Evolutionary conservation across 2,888 invertebrate species (phyloP), one percentile per base, ranked within the genome.

Genomic region (Drosophila pullipes): DNA sequence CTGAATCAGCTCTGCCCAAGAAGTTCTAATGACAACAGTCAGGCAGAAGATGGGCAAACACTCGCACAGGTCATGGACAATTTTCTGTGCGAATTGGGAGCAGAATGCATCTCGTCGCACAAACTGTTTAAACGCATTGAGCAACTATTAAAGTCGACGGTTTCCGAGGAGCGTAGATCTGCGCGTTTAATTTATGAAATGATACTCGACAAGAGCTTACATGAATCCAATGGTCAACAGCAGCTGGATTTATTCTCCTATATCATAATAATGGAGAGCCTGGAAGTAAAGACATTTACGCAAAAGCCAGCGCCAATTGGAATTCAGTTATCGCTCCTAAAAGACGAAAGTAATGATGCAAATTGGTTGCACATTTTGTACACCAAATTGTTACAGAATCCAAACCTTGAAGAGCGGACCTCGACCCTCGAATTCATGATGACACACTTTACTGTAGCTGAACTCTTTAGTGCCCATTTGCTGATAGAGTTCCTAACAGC

Each of bases 211-310:
- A 13, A 13, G 6, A 53, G 33, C n/a, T 53, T 31, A 13, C n/a
- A 3, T 33, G 6, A 33, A 31, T 6, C 31, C 10, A n/a, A 53
- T 3, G 13, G 10, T n/a, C 13, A 35, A 16, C 3, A n/a, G 4
- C 30, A 41, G 18, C 13, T 67, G 35, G 53, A 66, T 28, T 64
- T 66, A 1, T 52, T 53, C 28, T 13, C 52, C 13, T 25, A 53
- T 22, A 65, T 67, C 13, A 65, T 25, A 3, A 13, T 67, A 37
- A 65, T 67, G 65, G 66, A 67, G 30, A 65, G 66, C 30, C 18
- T 67, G 30, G 35, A 66, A 30, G 18, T 4, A 22, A 41, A 66
- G 3, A 13, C 44, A 10, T 22, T 6, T 1, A 28, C 52, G 18
- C 10, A 37, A 28, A 25, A 30, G 2, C 37, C 25, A 33, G 31